phyloP scores from a whole-genome alignment of 2,113 vertebrate genomes.

The Myiagra hebetior region DNA sequence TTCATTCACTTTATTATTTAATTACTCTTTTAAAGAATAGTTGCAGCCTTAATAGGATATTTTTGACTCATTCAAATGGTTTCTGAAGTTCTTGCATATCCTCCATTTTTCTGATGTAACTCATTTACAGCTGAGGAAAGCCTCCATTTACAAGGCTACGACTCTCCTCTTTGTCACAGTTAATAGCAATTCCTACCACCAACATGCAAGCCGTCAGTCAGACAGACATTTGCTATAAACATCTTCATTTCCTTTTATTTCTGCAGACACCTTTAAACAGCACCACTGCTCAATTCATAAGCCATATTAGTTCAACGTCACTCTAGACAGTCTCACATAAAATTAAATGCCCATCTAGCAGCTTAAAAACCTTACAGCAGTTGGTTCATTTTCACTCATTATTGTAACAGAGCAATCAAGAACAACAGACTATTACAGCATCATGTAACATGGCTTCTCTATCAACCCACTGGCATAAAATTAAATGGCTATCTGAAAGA shows the following conservation, averaged over 20 bases:
- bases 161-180: background rate
- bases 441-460: background rate
- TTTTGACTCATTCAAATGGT: background rate
- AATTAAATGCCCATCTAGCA: slow-evolving; percentile 29
- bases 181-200: background rate
- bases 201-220: slow-evolving; percentile 27
- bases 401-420: background rate
- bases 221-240: slow-evolving; percentile 41
- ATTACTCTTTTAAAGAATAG: background rate
- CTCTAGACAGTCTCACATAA: background rate
- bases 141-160: background rate
- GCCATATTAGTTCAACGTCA: background rate
- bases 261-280: slow-evolving; percentile 47
- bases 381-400: background rate
- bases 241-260: slow-evolving; percentile 35
- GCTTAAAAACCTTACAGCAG: slow-evolving; percentile 1
- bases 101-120: background rate
- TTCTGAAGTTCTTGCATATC: background rate
- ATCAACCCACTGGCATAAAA: background rate
- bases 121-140: background rate
- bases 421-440: background rate
- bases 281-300: slow-evolving; percentile 37
- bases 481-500: background rate
- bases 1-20: background rate
- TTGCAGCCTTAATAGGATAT: background rate